Base-by-base conservation (phyloP, 2,797 vertebrate species). In the Rhinichthys osculus region DNA sequence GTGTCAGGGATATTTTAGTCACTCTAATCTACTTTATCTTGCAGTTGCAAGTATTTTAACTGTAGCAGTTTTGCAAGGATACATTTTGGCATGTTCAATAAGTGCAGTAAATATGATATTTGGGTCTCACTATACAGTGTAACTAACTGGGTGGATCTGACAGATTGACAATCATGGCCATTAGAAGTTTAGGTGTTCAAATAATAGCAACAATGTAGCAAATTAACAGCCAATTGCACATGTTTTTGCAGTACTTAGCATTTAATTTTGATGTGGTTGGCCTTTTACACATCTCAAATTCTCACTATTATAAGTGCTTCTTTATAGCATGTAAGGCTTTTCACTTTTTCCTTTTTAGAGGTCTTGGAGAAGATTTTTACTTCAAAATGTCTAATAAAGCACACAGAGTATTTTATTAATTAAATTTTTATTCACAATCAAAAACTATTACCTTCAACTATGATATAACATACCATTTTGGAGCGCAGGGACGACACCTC, bases 1-100 rank as follows among this genome's bases (percentile, higher is more conserved):
- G 14, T 64, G 71, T 50, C 40, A 74, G 40, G 42, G 21, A 83
- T 76, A 76, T 76, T 67, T 35, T 7, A 52, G 8, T 64, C 27
- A 33, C 62, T 64, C 5, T 50, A 33, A 50, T 74, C 5, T 38
- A 35, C 30, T 83, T 64, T 50, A 50, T 64, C 57, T 62, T 72
- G 27, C 40, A 73, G 11, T 47, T 72, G 27, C 40, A 73, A 17
- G 40, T 16, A 47, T 73, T 82, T 44, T 62, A 82, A 72, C 9
- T 44, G 23, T 59, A 33, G 3, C 54, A 82, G 38, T 82, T 67
- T 52, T 76, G 21, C 27, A 83, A 50, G 33, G 7, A 44, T 38
- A 64, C 16, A 23, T 23, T 82, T 27, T 47, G 52, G 4, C 76
- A 40, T 71, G 35, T 57, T 57, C 5, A 35, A 10, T 30, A 73